A percentile compares a stretch with the other conserved stretches of the same genome.
These are phyloP conservation scores for Calameuta pallipes DNA, from an alignment of 2,888 invertebrate species.

Conservation along the genomic window DNA sequence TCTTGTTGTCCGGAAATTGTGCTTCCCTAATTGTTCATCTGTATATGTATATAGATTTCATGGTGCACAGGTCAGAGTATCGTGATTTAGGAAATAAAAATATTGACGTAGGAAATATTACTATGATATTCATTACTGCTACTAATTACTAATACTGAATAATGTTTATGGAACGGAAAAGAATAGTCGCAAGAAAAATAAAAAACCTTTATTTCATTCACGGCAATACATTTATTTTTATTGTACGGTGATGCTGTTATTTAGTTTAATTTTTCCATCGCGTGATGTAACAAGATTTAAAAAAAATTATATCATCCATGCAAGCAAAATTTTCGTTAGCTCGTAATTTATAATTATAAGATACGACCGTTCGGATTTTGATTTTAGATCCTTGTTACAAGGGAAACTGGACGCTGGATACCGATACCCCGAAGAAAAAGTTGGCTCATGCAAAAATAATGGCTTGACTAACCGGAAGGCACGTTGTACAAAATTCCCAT, in stretches of 20 bases:
- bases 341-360: background rate
- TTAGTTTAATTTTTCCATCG: background rate
- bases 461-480: constrained; percentile 2
- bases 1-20: background rate
- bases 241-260: constrained; percentile 16
- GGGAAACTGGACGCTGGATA: background rate
- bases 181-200: constrained; percentile 10
- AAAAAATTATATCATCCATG: background rate
- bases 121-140: background rate
- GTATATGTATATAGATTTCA: background rate
- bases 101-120: background rate
- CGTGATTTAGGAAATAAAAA: background rate
- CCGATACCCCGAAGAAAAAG: background rate
- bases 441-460: background rate
- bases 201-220: constrained; percentile 30
- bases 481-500: constrained; percentile 1
- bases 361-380: background rate
- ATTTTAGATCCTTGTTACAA: background rate
- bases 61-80: background rate
- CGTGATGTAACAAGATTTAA: background rate
- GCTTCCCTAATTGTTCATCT: background rate
- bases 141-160: background rate
- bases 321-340: background rate
- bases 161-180: background rate
- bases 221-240: constrained; percentile 33